These are phyloP conservation scores for Eurois occulta DNA, from an alignment of 2,888 invertebrate species.

Conservation along the genomic window DNA sequence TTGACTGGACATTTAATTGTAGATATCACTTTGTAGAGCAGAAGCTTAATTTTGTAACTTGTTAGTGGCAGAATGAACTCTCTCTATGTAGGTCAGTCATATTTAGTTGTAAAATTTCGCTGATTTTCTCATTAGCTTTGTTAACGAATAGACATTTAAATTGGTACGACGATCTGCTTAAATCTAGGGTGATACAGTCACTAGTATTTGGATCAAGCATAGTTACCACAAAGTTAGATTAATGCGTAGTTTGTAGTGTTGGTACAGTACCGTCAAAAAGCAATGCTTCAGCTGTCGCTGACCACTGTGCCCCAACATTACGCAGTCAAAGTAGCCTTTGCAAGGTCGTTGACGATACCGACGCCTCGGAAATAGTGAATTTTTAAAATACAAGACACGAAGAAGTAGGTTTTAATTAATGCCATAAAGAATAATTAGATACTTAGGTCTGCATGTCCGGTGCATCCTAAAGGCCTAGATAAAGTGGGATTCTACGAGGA, in stretches of 20 bases:
- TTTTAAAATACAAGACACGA: no score
- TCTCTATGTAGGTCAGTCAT: conserved; percentile 52
- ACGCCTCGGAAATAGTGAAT: no score
- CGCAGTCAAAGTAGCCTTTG: no score
- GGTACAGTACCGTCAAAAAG: not conserved
- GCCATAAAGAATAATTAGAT: not conserved
- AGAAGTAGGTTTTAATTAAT: not conserved
- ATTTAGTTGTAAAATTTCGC: conserved; percentile 47
- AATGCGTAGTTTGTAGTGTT: not conserved
- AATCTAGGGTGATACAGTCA: not conserved
- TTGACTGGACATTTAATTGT: conserved; percentile 36
- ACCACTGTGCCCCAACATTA: no score
- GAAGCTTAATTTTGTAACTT: conserved; percentile 53
- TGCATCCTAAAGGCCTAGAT: no score
- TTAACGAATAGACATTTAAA: conserved; percentile 42
- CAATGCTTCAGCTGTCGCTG: no score
- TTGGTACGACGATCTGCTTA: not conserved
- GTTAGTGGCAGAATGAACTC: conserved; percentile 40
- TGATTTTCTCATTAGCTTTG: conserved; percentile 52
- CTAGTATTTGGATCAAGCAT: not conserved
- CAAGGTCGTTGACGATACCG: no score
- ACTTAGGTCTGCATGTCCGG: no score
- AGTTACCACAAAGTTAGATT: not conserved
- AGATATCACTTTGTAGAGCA: conserved; percentile 36
- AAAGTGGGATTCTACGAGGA: no score